A percentile compares a stretch with the other conserved stretches of the same genome.
phyloP scores from a whole-genome alignment of 2,888 invertebrate species.

The Heliconius erato region DNA sequence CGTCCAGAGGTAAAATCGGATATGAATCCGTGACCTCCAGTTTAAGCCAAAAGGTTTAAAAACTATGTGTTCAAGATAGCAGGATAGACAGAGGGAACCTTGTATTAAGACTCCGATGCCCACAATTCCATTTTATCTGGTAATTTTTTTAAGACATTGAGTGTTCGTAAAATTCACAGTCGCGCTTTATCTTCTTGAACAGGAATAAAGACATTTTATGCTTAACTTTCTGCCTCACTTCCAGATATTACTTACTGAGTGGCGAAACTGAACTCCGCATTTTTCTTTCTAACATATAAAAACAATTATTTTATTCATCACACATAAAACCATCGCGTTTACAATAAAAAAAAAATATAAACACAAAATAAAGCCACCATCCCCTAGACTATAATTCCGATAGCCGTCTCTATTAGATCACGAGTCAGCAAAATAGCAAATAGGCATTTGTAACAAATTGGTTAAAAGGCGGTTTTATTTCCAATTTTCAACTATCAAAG shows the following conservation, averaged over 20 bases:
- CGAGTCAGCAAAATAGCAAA: conserved; percentile 17
- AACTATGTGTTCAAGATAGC: too few relatives aligned
- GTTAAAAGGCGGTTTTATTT: conserved; percentile 40
- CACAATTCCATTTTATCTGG: too few relatives aligned
- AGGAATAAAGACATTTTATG: too few relatives aligned
- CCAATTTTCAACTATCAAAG: conserved; percentile 39
- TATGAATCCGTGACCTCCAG: too few relatives aligned
- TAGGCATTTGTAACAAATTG: conserved; percentile 22
- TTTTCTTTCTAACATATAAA: not conserved
- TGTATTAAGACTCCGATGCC: too few relatives aligned
- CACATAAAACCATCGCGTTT: not conserved
- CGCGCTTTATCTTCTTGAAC: too few relatives aligned
- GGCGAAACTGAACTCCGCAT: not conserved
- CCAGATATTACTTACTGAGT: not conserved
- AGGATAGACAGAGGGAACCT: too few relatives aligned
- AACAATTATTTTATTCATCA: not conserved
- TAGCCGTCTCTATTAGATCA: conserved; percentile 14
- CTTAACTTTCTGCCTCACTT: too few relatives aligned
- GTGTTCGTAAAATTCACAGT: too few relatives aligned
- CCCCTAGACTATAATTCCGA: conserved; percentile 6
- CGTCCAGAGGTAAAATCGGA: too few relatives aligned
- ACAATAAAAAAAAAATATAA: not conserved
- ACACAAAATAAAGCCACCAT: not conserved
- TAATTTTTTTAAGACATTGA: too few relatives aligned
- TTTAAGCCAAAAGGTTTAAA: too few relatives aligned